Conservation (phyloP, 1,140 invertebrate genomes). For the Drosophila nannoptera region DNA sequence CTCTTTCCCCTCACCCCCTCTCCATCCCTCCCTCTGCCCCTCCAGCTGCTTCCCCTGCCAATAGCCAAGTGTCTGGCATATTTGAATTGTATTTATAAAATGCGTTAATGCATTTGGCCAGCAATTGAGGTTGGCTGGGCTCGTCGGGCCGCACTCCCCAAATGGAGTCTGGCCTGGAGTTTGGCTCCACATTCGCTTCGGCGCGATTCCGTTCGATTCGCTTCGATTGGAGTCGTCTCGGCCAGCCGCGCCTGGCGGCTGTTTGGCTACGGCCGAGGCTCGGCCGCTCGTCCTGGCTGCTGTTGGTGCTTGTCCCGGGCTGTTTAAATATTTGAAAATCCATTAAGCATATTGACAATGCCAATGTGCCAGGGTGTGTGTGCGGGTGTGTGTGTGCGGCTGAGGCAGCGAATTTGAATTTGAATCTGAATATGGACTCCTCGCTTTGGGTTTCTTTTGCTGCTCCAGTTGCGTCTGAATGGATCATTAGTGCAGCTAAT, state of each 20-base stretch:
- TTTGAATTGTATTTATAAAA: conserved; percentile 55
- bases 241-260: neutral
- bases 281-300: conserved; percentile 37
- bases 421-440: conserved; percentile 50
- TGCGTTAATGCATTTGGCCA: conserved; percentile 63
- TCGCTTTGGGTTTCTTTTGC: conserved; percentile 36
- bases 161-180: conserved; percentile 1
- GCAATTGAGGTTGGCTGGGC: neutral
- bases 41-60: neutral
- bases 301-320: conserved; percentile 31
- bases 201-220: no score
- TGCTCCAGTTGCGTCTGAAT: conserved; percentile 57
- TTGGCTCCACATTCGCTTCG: neutral
- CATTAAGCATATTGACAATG: conserved; percentile 78
- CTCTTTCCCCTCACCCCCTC: no score
- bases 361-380: conserved; percentile 46
- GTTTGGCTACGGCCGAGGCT: conserved; percentile 1
- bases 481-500: conserved; percentile 77
- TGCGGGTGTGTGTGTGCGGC: neutral
- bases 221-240: no score
- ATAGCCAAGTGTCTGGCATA: neutral
- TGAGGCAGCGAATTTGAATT: conserved; percentile 18
- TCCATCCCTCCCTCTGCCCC: no score
- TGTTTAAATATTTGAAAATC: conserved; percentile 78
- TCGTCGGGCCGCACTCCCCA: neutral